Evolutionary conservation across 2,113 vertebrate genomes (phyloP), one percentile per base, ranked within the genome.

Genomic region (Sterrhoptilus dennistouni): DNA sequence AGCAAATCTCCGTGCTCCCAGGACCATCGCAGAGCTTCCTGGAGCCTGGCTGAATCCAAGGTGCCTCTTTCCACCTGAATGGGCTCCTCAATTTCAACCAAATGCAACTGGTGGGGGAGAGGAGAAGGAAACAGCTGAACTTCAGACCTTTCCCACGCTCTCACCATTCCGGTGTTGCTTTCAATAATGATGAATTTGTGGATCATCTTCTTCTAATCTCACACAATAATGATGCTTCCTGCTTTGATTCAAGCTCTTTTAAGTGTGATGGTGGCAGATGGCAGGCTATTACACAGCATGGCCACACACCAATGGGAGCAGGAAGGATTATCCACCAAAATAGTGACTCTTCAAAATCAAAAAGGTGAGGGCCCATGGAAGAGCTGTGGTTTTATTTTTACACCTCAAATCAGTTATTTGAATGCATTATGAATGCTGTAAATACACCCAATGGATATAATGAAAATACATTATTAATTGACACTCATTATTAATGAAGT

Each of bases 401-500:
- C 78, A 92, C 88, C 79, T 86, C 77, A 28, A 86, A 87, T 72
- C 87, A 64, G 93, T 93, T 94, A 97, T 96, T 87, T 81, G 83
- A 96, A 92, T 95, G 91, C 64, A 96, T 96, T 96, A 96, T 96
- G 89, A 94, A 97, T 90, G 94, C 81, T 93, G 96, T 97, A 97
- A 96, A 97, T 96, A 96, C 27, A 94, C 81, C 89, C 75, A 57
- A 75, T 84, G 66, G 93, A 93, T 95, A 94, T 85, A 96, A 95
- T 47, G 14, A 93, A 96, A 92, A 96, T 97, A 38, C 80, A 97
- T 97, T 97, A 97, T 97, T 97, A 97, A 97, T 96, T 95, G 66
- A 35, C 91, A 90, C 93, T 87, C 82, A 96, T 97, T 97, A 97
- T 97, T 97, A 95, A 97, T 96, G 96, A 95, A 89, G 85, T 95